Conservation (phyloP, 2,888 invertebrate species). For the Syrista parreyssii region DNA sequence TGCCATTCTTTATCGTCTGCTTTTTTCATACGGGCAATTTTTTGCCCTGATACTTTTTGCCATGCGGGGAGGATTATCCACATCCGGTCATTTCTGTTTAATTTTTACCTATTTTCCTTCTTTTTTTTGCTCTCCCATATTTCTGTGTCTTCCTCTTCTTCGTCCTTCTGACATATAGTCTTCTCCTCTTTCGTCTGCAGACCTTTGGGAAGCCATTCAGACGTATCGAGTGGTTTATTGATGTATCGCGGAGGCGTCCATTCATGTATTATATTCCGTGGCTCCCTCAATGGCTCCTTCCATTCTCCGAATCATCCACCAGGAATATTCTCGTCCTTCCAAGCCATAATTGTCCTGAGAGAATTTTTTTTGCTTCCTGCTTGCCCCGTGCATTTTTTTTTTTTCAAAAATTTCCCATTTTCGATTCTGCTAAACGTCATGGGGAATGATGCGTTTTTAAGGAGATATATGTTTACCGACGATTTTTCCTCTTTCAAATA, state of each 20-base stretch:
- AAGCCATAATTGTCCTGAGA: constrained; percentile 26
- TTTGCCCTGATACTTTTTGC: constrained; percentile 2
- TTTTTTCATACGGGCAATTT: neutral
- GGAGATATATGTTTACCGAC: constrained; percentile 32
- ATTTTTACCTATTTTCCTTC: constrained; percentile 29
- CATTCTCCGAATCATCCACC: neutral
- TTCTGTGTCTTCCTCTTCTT: constrained; percentile 22
- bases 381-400: neutral
- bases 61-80: constrained; percentile 52
- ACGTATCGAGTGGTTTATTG: constrained; percentile 56
- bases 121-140: constrained; percentile 40
- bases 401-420: neutral
- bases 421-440: neutral
- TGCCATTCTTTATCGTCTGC: neutral
- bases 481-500: constrained; percentile 33
- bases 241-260: constrained; percentile 38
- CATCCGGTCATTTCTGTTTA: constrained; percentile 62
- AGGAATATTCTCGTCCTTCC: neutral
- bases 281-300: constrained; percentile 17
- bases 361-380: constrained; percentile 6
- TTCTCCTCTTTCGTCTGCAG: constrained; percentile 15
- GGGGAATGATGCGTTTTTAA: constrained; percentile 8
- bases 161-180: constrained; percentile 24
- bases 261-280: constrained; percentile 29
- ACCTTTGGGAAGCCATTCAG: constrained; percentile 28